Conservation (phyloP, 1,140 invertebrate species). For the Trichonephila clavata region DNA sequence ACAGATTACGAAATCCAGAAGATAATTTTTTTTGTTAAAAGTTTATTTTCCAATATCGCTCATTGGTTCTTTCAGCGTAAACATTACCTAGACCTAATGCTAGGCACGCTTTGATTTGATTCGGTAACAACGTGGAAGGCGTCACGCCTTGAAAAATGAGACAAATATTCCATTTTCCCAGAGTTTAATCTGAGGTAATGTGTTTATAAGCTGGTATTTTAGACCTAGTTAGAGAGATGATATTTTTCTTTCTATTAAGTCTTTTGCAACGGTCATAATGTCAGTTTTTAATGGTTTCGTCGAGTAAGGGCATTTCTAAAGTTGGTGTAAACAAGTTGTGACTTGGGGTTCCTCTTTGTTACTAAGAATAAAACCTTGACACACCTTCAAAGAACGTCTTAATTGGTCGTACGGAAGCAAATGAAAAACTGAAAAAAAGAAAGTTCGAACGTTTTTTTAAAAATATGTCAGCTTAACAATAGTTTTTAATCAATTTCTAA, state of each 20-base stretch:
- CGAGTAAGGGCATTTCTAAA: neutral
- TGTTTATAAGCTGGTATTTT: conserved; percentile 24
- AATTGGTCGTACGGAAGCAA: neutral
- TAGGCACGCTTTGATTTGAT: neutral
- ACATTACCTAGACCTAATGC: conserved; percentile 32
- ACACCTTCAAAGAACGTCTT: neutral
- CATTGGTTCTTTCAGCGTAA: conserved; percentile 11
- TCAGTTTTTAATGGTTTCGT: neutral
- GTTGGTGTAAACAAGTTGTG: conserved; percentile 7
- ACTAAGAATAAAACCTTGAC: neutral
- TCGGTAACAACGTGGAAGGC: neutral
- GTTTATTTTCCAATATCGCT: neutral
- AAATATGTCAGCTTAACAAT: too few species aligned
- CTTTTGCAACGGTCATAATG: conserved; percentile 15
- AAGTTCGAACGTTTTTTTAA: neutral
- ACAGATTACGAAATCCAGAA: neutral
- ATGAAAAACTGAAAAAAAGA: neutral
- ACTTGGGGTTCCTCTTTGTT: neutral
- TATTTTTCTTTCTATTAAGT: neutral
- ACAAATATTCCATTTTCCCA: conserved; percentile 30
- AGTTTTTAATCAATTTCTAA: too few species aligned
- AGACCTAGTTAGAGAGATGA: conserved; percentile 36
- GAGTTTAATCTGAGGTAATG: conserved; percentile 12
- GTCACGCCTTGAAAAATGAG: conserved; percentile 52
- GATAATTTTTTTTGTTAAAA: neutral